Base-by-base conservation (phyloP, 1,140 invertebrate genomes). In the Caenorhabditis briggsae region DNA sequence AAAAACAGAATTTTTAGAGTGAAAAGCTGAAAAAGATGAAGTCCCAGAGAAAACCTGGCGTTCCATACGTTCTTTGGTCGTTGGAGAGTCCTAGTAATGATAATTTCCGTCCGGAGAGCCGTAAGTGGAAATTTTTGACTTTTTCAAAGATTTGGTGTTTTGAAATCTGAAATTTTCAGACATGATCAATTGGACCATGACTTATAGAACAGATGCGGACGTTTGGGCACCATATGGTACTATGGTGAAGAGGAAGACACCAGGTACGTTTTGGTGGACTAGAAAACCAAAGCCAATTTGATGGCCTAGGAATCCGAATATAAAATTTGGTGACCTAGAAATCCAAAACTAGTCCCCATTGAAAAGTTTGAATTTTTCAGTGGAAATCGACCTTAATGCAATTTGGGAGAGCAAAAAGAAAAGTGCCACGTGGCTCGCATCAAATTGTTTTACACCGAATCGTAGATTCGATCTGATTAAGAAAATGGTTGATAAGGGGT, bases 381-480 rank as follows among this genome's bases (percentile, higher is more conserved):
- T 70, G 1, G 82, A 55, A 5, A 14, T 84, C 43, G 61, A 86
- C 41, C 85, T 84, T 0, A 64, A 88, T 20, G 53, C 33, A 16
- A 85, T 88, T 23, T 87, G 86, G 86, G 16, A 61, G 7, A 84
- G 59, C 23, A 88, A 88, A 43, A 84, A 25, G n/a, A 59, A 83
- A 82, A 70, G 20, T 25, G 87, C 86, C 43, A 82, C 84, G 0
- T 95, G 95, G 95, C 94, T 95, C 86, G 94, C 95, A 2, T 95
- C 94, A 70, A 94, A 95, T 89, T 95, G 95, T 89, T 16, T 89
- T 2, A 92, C 94, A 0, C 88, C 87, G 14, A 94, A 94, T 88
- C 91, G 91, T 2, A 92, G 95, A 16, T 88, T 58, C 5, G 92
- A 94, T 87, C 59, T 92, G 0, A 95, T 94, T 89, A 94, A 94